Evolutionary conservation across 2,113 vertebrate species (phyloP).

Genomic region (Garra rufa): DNA sequence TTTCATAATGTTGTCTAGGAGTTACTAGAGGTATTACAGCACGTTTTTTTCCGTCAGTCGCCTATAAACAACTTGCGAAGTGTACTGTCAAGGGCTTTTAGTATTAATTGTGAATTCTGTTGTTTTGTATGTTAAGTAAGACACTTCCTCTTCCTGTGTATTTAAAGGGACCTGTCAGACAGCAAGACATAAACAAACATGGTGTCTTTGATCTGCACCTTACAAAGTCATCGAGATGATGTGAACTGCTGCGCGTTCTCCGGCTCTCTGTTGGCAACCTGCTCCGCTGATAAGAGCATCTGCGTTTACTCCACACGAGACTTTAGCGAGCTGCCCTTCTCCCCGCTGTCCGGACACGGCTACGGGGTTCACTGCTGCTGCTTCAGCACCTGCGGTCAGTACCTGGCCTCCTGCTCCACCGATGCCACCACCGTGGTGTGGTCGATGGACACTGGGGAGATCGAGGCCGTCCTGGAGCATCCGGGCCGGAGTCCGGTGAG

Average conservation of each 20-base stretch:
- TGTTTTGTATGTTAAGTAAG: neutral
- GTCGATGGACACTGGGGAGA: slow-evolving; percentile 75
- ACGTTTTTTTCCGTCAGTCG: neutral
- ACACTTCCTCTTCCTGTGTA: neutral
- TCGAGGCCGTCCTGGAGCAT: slow-evolving; percentile 83
- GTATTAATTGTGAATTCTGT: neutral
- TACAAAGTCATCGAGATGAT: slow-evolving; percentile 88
- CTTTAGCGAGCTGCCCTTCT: slow-evolving; percentile 85
- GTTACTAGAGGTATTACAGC: neutral
- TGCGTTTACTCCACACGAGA: slow-evolving; percentile 79
- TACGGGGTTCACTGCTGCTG: slow-evolving; percentile 94
- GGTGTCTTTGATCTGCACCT: slow-evolving; percentile 85
- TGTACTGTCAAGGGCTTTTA: neutral
- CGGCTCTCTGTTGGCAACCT: slow-evolving; percentile 83
- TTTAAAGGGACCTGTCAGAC: slow-evolving; percentile 11
- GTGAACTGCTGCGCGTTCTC: slow-evolving; percentile 92
- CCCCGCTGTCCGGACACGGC: slow-evolving; percentile 84
- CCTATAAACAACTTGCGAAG: neutral
- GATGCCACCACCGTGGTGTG: slow-evolving; percentile 87
- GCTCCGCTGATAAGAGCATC: slow-evolving; percentile 91
- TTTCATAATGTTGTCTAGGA: neutral
- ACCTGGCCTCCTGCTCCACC: slow-evolving; percentile 91
- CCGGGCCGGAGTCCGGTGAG: slow-evolving; percentile 85
- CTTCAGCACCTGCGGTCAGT: slow-evolving; percentile 85
- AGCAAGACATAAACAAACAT: slow-evolving; percentile 68